Conservation (phyloP, 1,140 invertebrate species). For the Maconellicoccus hirsutus region DNA sequence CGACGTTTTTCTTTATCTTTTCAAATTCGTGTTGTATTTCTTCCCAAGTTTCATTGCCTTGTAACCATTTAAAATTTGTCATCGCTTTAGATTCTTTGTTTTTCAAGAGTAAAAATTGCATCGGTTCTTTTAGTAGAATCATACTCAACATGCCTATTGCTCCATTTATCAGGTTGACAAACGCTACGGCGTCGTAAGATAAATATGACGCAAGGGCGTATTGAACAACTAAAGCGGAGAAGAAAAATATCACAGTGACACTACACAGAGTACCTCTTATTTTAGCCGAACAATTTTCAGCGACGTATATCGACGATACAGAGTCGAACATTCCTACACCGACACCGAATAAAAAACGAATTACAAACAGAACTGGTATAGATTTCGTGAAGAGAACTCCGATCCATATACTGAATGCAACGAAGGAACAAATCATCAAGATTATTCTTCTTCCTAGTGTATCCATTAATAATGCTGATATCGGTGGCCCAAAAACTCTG, state of each 20-base stretch:
- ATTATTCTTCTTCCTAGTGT: not conserved
- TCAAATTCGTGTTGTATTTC: slow-evolving; percentile 27
- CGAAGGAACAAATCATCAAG: not conserved
- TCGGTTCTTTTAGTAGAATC: slow-evolving; percentile 69
- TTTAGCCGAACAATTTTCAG: not conserved
- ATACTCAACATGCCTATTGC: slow-evolving; percentile 51
- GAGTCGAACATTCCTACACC: not conserved
- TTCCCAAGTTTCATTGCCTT: slow-evolving; percentile 34
- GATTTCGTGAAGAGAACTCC: not conserved
- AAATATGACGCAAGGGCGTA: no score
- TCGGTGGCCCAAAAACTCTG: not conserved
- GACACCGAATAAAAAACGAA: not conserved
- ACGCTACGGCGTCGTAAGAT: slow-evolving; percentile 51
- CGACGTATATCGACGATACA: not conserved
- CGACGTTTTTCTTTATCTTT: slow-evolving; percentile 29
- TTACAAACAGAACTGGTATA: not conserved
- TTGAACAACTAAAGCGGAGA: slow-evolving; percentile 43
- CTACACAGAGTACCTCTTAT: not conserved
- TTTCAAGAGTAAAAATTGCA: slow-evolving; percentile 51
- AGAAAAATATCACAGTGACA: not conserved
- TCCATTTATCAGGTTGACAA: slow-evolving; percentile 47
- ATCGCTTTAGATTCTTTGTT: slow-evolving; percentile 48
- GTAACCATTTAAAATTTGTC: slow-evolving; percentile 49
- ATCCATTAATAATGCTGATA: not conserved
- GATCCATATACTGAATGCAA: not conserved